Base-by-base conservation (phyloP, 2,888 invertebrate species). In the Anaspis maculata region DNA sequence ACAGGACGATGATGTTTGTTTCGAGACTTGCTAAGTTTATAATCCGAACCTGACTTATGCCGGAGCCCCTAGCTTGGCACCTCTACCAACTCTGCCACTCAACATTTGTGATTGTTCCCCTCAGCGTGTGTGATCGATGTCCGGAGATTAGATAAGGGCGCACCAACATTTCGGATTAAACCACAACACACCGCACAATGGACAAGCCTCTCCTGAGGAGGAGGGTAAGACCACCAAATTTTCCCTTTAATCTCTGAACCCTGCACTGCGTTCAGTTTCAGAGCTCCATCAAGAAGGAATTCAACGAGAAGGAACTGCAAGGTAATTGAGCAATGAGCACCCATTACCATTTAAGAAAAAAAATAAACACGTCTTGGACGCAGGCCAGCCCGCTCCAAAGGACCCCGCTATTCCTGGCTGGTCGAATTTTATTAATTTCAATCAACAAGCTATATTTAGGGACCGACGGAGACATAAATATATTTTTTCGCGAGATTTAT, bases 271-370 rank as follows among this genome's bases (percentile, higher is more conserved):
- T 15, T 13, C 3, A 9, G 15, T 48, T 55, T 37, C 42, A 56
- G 56, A 56, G 54, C 37, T 56, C 40, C 13, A 54, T 56, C 25
- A 56, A 56, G 43, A 56, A 54, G 37, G 54, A 56, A 38, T 56
- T 56, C 34, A 48, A 40, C n/a, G 54, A 54, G 30, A 52, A 52
- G 22, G 56, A 56, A 44, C 39, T 56, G 13, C 45, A 54, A 49
- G 56, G 56, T 56, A 39, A 32, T 49, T 41, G 15, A n/a, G 15
- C 22, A 21, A n/a, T n/a, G n/a, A n/a, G n/a, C n/a, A n/a, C n/a
- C n/a, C n/a, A n/a, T n/a, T n/a, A n/a, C 16, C 22, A 5, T 33
- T 29, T 21, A 16, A 10, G 13, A 25, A 11, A 19, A 33, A 32
- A 14, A 12, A 32, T 36, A 4, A n/a, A n/a, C n/a, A 13, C 19